Evolutionary conservation across 1,140 invertebrate species (phyloP).

Genomic region (Propsilocerus akamusi): DNA sequence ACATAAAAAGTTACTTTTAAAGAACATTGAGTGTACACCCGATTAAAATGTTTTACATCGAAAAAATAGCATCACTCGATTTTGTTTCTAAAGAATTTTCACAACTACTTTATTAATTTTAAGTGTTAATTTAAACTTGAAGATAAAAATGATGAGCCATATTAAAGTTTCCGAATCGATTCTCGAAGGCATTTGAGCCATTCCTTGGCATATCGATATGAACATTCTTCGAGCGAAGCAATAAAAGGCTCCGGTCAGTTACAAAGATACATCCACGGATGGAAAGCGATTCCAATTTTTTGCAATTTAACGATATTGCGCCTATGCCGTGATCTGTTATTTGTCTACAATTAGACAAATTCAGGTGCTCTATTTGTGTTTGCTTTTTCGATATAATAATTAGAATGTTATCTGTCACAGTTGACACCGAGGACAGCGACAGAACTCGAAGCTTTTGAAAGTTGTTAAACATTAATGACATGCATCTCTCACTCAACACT

Average conservation of each 20-base stretch:
- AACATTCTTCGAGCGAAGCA: neutral
- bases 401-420: neutral
- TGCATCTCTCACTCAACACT: neutral
- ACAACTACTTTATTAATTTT: too few species aligned
- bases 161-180: neutral
- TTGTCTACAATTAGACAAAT: neutral
- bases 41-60: too few species aligned
- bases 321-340: neutral
- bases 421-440: neutral
- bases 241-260: neutral
- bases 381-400: neutral
- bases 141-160: too few species aligned
- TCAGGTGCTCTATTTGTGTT: neutral
- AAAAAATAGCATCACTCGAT: too few species aligned
- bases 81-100: too few species aligned
- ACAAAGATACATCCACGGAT: neutral
- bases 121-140: too few species aligned
- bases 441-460: neutral
- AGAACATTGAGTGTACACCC: too few species aligned
- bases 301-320: neutral
- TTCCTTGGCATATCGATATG: neutral
- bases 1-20: too few species aligned
- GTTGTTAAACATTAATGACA: neutral
- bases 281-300: neutral
- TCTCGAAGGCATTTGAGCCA: neutral